Percentiles rank a stretch among this genome's conserved stretches.
Evolutionary conservation across 2,113 vertebrate genomes (phyloP).

Genomic region (Antigone vipio): DNA sequence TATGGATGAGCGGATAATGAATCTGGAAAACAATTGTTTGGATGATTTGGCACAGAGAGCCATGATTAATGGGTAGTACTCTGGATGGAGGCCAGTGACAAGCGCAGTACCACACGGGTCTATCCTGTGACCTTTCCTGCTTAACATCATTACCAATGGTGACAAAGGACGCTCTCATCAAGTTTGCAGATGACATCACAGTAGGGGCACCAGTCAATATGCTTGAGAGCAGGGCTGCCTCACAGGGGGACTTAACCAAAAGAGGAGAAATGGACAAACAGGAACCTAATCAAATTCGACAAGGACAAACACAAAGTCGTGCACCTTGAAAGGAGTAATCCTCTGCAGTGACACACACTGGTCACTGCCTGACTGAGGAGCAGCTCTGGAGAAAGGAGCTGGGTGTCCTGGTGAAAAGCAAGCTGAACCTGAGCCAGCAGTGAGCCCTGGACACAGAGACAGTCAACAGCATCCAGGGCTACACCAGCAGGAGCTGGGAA

Average conservation of each 20-base stretch:
- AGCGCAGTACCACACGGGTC: not conserved
- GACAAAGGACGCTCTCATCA: not conserved
- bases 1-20: not conserved
- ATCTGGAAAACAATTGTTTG: not conserved
- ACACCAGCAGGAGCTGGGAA: not conserved
- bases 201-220: not conserved
- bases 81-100: not conserved
- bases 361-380: not conserved
- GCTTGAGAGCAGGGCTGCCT: not conserved
- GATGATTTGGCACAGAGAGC: not conserved
- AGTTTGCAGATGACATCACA: not conserved
- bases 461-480: not conserved
- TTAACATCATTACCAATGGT: not conserved
- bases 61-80: not conserved
- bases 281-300: not conserved
- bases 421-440: not conserved
- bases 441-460: not conserved
- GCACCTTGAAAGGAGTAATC: not conserved
- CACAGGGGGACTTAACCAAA: not conserved
- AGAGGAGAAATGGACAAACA: not conserved
- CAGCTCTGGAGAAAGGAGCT: not conserved
- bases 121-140: not conserved
- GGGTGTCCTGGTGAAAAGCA: not conserved
- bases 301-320: not conserved
- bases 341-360: rapidly evolving